These are phyloP conservation scores for Sinocyclocheilus maitianheensis DNA, from an alignment of 2,113 vertebrate genomes.

Conservation along the genomic window DNA sequence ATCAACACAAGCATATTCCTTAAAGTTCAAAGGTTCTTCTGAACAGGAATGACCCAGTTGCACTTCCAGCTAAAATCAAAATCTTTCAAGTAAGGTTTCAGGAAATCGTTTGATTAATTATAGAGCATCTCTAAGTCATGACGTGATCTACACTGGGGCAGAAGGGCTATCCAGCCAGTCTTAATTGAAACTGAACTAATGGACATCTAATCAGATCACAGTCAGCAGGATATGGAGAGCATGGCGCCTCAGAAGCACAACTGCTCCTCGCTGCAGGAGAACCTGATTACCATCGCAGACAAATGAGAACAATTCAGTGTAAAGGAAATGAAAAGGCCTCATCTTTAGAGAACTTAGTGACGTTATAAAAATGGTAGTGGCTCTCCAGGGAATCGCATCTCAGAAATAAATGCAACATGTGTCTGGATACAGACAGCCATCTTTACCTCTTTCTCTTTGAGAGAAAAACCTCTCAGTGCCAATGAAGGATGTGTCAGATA, in stretches of 20 bases:
- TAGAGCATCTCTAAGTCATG: conserved; percentile 1
- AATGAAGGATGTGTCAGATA: neutral
- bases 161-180: conserved; percentile 54
- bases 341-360: neutral
- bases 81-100: neutral
- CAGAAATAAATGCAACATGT: neutral
- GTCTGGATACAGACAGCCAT: neutral
- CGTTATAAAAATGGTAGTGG: neutral
- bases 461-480: neutral
- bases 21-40: neutral
- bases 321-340: conserved; percentile 28
- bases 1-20: neutral
- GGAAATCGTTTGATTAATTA: conserved; percentile 13
- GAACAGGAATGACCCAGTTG: neutral
- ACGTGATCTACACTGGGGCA: neutral
- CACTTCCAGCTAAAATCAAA: neutral
- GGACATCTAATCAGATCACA: conserved; percentile 68
- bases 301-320: neutral
- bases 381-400: neutral
- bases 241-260: conserved; percentile 55
- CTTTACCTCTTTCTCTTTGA: neutral
- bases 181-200: conserved; percentile 67
- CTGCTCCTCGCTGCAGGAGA: neutral
- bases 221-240: conserved; percentile 63
- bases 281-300: conserved; percentile 1